Evolutionary conservation across 2,113 vertebrate genomes (phyloP), one percentile per base, ranked within the genome.

Genomic region (Drymodes brunneopygia): DNA sequence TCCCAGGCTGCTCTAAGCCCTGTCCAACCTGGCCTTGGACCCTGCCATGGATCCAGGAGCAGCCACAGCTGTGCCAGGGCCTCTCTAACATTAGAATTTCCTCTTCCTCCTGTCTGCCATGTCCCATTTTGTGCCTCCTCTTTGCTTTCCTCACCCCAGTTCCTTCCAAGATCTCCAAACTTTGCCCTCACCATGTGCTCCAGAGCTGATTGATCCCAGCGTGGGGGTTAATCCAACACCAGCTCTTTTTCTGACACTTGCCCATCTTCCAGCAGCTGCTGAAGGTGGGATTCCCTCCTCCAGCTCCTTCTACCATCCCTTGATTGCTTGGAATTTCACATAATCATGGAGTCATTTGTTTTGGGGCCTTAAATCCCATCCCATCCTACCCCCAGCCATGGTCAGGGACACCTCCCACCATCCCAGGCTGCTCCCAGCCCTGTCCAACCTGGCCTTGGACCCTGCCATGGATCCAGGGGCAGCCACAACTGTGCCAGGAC

Each of bases 121-220:
- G 35, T 12, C 50, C 48, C 47, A 9, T 38, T 77, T 21, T 35
- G 44, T 45, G 44, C 35, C 62, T 61, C 20, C 31, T 72, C 56
- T 53, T 65, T 56, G 13, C 70, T 25, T 75, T 53, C 7, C 20
- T 38, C 64, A 16, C 51, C 5, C 8, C 57, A 29, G 19, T 7
- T 42, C 27, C 45, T 33, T 27, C 0, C 35, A 2, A 2, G 2
- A 44, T 13, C 36, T 2, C 33, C 7, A n/a, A 54, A 27, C 56
- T 44, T 38, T 33, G 60, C 47, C 27, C 31, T 65, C 3, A 0
- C 81, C 4, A 0, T 2, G 56, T 44, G 50, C 9, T 4, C 0
- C 6, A 15, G 25, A 35, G 20, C 38, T 3, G 9, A 15, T 23
- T 2, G 5, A 6, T 22, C 40, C 24, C 38, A 64, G 53, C 48